These are phyloP conservation scores for Chaetodon auriga DNA, from an alignment of 2,113 vertebrate genomes.

Conservation along the genomic window DNA sequence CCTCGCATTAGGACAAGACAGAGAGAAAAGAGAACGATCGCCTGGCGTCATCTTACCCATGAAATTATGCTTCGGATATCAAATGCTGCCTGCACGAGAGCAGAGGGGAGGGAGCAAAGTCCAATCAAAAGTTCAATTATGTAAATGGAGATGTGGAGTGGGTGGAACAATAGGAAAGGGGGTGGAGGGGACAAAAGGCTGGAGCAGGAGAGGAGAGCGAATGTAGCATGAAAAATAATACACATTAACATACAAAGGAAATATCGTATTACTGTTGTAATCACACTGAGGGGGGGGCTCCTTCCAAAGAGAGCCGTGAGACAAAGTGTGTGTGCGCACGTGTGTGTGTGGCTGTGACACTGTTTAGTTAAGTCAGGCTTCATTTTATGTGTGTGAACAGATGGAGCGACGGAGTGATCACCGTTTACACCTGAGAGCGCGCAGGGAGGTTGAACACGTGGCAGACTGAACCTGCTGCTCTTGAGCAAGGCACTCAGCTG, in stretches of 20 bases:
- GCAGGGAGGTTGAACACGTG: not conserved
- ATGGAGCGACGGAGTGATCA: slow-evolving; percentile 16
- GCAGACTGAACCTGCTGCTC: not conserved
- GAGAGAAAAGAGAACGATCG: slow-evolving; percentile 27
- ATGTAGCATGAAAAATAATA: slow-evolving; percentile 82
- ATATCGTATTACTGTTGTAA: slow-evolving; percentile 80
- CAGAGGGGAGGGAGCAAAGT: slow-evolving; percentile 66
- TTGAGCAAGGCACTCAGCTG: slow-evolving; percentile 8
- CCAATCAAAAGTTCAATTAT: slow-evolving; percentile 88
- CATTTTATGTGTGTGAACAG: slow-evolving; percentile 45
- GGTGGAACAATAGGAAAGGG: slow-evolving; percentile 76
- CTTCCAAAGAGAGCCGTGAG: slow-evolving; percentile 50
- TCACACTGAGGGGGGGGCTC: slow-evolving; percentile 52
- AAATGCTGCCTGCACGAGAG: slow-evolving; percentile 64
- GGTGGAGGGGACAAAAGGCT: slow-evolving; percentile 61
- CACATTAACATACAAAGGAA: slow-evolving; percentile 84
- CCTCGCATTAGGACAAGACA: slow-evolving; percentile 56
- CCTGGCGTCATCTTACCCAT: slow-evolving; percentile 75
- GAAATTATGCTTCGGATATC: slow-evolving; percentile 79
- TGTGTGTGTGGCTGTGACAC: slow-evolving; percentile 60
- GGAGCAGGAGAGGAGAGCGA: slow-evolving; percentile 70
- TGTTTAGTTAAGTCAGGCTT: slow-evolving; percentile 46
- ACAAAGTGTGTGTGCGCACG: slow-evolving; percentile 44
- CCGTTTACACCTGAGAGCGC: slow-evolving; percentile 18
- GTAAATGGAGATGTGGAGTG: slow-evolving; percentile 83